A percentile compares a stretch with the other conserved stretches of the same genome.
Conservation (phyloP, 2,113 vertebrate species). For the Tinamus guttatus region DNA sequence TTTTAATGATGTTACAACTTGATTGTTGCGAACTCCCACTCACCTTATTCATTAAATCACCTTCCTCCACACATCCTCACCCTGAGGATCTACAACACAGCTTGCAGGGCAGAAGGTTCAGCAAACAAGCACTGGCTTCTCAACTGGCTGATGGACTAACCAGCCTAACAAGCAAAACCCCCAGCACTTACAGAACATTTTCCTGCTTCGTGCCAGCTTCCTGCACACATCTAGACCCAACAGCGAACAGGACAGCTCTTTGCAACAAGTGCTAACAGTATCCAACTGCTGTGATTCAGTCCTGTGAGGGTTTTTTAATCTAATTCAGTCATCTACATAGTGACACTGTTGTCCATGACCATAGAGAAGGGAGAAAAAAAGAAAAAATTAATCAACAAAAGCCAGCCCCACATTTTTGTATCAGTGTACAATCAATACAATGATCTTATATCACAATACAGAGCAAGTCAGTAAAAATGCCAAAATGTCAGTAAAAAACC, state of each 20-base stretch:
- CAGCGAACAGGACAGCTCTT: not conserved
- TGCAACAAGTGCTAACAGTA: not conserved
- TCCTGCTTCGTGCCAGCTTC: not conserved
- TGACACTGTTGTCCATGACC: not conserved
- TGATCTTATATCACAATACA: not conserved
- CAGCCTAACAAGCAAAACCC: not conserved
- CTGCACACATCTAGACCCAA: not conserved
- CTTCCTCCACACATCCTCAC: not conserved
- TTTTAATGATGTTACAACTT: rapidly evolving
- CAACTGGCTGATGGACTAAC: not conserved
- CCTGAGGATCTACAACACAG: not conserved
- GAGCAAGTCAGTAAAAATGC: not conserved
- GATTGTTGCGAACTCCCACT: not conserved
- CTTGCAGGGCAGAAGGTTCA: not conserved
- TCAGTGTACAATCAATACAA: not conserved
- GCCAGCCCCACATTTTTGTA: rapidly evolving
- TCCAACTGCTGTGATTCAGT: not conserved
- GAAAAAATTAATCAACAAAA: not conserved
- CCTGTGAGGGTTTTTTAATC: not conserved
- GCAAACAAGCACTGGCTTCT: not conserved
- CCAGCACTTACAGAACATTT: not conserved
- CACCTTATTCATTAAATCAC: not conserved
- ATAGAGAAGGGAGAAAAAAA: not conserved
- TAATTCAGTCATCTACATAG: not conserved
- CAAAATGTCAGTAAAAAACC: rapidly evolving